Base-by-base conservation (phyloP, 2,888 invertebrate genomes). In the Frankliniella fusca region DNA sequence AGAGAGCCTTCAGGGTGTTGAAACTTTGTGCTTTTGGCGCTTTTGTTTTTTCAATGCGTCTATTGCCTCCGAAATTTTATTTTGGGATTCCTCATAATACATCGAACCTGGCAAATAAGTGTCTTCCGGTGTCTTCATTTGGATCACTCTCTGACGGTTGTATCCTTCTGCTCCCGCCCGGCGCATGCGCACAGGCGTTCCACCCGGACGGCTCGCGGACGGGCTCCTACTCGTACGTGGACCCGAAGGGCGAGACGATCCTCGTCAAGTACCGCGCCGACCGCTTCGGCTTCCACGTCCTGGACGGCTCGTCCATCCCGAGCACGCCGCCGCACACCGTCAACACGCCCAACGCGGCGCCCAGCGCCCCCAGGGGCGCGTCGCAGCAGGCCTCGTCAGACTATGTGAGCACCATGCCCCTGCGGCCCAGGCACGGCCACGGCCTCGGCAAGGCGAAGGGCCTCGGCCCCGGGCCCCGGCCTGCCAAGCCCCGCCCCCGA, bases 151-250 rank as follows among this genome's bases (percentile, higher is more conserved):
- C 15, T 15, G 20, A 61, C 61, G 7, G n/a, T 20, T 61, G 20
- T 61, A 3, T 54, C 8, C 15, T 50, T 50, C 50, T 15, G 50
- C 18, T 54, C 54, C 20, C n/a, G 23, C 70, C 70, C 23, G 23
- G 2, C 8, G 54, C 3, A 15, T 54, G 15, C 20, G 54, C 54
- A 20, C 70, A 76, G 70, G 70, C 70, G 11, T 76, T 93, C 61
- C 90, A 91, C 49, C 93, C 93, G 0, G 93, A 93, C 84, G 93
- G 93, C 8, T 91, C 91, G 80, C 88, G 93, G 83, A 90, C 91
- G 1, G 93, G 93, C 0, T 90, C 90, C 0, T 92, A 92, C 86
- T 91, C 91, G 85, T 92, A 92, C 88, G 91, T 92, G 83, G 93
- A 93, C 83, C 93, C 93, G 0, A 91, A 87, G 82, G 93, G 93